A percentile compares a stretch with the other conserved stretches of the same genome.
phyloP scores from a whole-genome alignment of 1,140 invertebrate genomes.

The Drosophila busckii region DNA sequence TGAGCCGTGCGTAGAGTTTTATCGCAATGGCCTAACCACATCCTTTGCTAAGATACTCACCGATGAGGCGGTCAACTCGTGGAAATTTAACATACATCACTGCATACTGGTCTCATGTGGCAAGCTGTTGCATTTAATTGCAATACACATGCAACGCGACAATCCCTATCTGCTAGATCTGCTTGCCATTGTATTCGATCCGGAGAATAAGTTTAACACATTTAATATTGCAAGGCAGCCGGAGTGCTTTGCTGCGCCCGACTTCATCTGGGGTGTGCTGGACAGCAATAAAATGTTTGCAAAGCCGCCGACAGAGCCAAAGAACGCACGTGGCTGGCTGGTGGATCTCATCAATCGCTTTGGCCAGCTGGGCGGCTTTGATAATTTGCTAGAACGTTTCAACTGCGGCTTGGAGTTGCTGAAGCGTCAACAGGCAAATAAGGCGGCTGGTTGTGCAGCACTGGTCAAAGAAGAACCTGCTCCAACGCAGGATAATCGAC shows the following conservation, averaged over 20 bases:
- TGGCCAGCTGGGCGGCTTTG: constrained; percentile 93
- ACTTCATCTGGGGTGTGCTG: constrained; percentile 78
- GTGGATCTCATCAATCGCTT: constrained; percentile 97
- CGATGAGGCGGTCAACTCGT: constrained; percentile 98
- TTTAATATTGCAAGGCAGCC: constrained; percentile 92
- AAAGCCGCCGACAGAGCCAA: constrained; percentile 86
- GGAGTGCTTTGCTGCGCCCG: constrained; percentile 84
- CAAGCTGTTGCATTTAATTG: constrained; percentile 94
- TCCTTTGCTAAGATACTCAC: constrained; percentile 98
- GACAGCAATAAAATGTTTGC: constrained; percentile 85
- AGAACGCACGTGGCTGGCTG: constrained; percentile 93
- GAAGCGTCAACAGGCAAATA: constrained; percentile 69
- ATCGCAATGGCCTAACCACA: constrained; percentile 94
- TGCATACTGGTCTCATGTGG: constrained; percentile 96
- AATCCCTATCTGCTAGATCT: constrained; percentile 96
- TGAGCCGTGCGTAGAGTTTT: constrained; percentile 96
- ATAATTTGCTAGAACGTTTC: constrained; percentile 92
- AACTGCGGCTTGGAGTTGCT: constrained; percentile 80
- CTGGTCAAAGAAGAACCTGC: constrained; percentile 45
- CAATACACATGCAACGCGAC: constrained; percentile 93
- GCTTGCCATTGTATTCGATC: constrained; percentile 95
- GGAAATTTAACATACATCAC: constrained; percentile 98
- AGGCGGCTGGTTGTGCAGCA: constrained; percentile 44
- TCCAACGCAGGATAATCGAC: constrained; percentile 67
- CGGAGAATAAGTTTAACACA: constrained; percentile 96